These are phyloP conservation scores for Pteronotus mesoamericanus DNA, from an alignment of 2,797 vertebrate species.

Conservation along the genomic window DNA sequence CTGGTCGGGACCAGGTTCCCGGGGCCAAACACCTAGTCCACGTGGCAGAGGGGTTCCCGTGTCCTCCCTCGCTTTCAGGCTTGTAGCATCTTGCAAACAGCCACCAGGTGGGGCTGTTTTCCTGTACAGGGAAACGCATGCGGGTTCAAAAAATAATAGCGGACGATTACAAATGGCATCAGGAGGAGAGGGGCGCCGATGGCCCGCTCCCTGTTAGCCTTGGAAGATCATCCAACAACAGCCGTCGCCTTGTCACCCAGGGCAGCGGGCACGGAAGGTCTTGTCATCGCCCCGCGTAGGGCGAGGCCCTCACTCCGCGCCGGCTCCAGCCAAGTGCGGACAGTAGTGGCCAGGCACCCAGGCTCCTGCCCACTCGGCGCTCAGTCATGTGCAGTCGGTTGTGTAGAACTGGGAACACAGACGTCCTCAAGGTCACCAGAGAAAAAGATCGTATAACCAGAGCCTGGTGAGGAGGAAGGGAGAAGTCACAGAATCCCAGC, in stretches of 20 bases:
- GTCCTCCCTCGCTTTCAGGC: neutral
- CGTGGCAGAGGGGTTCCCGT: accelerated
- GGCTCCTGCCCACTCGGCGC: neutral
- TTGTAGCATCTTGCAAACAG: neutral
- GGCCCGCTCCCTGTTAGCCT: neutral
- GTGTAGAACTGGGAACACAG: neutral
- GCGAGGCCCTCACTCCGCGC: neutral
- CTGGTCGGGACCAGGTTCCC: accelerated
- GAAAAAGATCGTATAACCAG: neutral
- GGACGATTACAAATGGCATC: neutral
- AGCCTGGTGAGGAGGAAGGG: neutral
- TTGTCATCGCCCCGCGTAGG: neutral
- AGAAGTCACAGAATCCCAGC: neutral
- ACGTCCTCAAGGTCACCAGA: neutral
- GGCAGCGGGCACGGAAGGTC: no score
- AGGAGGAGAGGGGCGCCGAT: neutral
- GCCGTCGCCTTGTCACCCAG: neutral
- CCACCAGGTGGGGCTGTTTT: constrained; percentile 36
- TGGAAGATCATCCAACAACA: neutral
- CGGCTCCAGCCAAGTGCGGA: neutral
- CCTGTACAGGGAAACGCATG: neutral
- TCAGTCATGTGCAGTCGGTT: accelerated
- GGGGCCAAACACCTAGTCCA: accelerated
- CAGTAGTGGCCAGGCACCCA: neutral
- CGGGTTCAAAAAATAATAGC: neutral